Evolutionary conservation across 2,113 vertebrate species (phyloP).

Genomic region (Callithrix jacchus): DNA sequence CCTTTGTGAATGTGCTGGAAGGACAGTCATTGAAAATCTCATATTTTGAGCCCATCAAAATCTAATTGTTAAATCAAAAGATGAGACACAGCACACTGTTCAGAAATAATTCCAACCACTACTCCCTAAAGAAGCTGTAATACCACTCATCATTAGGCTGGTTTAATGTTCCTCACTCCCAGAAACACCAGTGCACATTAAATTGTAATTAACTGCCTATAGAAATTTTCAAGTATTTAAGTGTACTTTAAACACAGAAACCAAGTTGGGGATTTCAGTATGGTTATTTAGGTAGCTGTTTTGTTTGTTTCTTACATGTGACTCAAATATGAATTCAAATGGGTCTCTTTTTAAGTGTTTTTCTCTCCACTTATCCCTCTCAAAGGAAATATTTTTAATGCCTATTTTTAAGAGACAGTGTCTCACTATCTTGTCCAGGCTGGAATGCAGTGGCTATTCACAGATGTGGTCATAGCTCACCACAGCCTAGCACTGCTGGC

Average conservation of each 20-base stretch:
- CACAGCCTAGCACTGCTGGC: not conserved
- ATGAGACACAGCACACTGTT: not conserved
- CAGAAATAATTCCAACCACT: not conserved
- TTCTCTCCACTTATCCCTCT: not conserved
- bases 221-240: not conserved
- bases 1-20: slow-evolving; percentile 11
- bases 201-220: not conserved
- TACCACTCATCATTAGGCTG: not conserved
- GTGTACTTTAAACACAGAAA: not conserved
- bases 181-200: not conserved
- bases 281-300: not conserved
- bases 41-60: not conserved
- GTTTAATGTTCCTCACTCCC: not conserved
- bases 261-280: not conserved
- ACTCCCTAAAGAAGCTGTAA: not conserved
- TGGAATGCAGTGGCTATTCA: not conserved
- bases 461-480: not conserved
- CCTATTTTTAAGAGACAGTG: not conserved
- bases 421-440: not conserved
- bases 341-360: not conserved
- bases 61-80: not conserved
- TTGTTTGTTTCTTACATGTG: not conserved
- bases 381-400: not conserved
- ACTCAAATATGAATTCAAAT: not conserved
- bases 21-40: not conserved